These are phyloP conservation scores for Ameiurus melas DNA, from an alignment of 2,113 vertebrate genomes.

Conservation along the genomic window DNA sequence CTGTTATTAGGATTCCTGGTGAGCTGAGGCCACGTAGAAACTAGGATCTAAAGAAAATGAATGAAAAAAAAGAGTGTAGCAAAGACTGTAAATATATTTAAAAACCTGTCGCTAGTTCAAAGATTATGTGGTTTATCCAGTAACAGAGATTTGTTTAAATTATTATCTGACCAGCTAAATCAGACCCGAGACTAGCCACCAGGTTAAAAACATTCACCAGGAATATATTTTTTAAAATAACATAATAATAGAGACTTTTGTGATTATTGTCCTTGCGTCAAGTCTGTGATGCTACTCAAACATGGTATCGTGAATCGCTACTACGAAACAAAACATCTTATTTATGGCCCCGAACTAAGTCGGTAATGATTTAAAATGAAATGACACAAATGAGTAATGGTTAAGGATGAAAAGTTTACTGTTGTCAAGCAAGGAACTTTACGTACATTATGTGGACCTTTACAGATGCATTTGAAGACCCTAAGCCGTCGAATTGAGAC, in stretches of 20 bases:
- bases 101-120: neutral
- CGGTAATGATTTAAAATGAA: too few species aligned
- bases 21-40: too few species aligned
- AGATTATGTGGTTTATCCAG: neutral
- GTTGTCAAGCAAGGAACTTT: neutral
- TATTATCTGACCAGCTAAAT: neutral
- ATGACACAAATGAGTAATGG: too few species aligned
- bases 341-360: neutral
- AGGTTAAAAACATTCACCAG: neutral
- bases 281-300: neutral
- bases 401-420: neutral
- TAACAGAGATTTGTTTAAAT: neutral
- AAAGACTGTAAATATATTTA: neutral
- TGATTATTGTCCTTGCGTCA: neutral
- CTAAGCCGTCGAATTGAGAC: neutral
- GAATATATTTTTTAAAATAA: neutral
- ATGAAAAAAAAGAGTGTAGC: too few species aligned
- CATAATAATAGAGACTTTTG: neutral
- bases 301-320: neutral
- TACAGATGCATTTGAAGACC: neutral
- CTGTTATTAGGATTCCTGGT: too few species aligned
- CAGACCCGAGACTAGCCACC: neutral
- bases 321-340: neutral
- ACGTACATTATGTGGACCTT: fast-evolving
- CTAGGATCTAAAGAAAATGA: too few species aligned